These are phyloP conservation scores for Rhyzopertha dominica DNA, from an alignment of 1,140 invertebrate species.

Conservation along the genomic window DNA sequence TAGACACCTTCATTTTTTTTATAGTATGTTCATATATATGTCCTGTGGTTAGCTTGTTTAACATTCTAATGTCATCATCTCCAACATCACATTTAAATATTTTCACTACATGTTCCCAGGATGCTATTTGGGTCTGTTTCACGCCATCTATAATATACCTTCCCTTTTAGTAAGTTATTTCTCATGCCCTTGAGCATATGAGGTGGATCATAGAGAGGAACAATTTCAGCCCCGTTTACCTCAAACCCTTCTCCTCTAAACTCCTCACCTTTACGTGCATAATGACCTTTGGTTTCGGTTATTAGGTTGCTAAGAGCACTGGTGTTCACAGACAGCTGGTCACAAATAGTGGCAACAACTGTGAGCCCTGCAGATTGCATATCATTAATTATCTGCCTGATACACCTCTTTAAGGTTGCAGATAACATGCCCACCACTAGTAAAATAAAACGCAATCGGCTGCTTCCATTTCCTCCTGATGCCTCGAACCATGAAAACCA, in stretches of 20 bases:
- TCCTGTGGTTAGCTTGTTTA: too few relatives aligned
- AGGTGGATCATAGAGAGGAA: conserved; percentile 37
- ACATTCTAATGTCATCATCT: too few relatives aligned
- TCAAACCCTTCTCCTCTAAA: conserved; percentile 22
- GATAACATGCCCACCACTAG: conserved; percentile 21
- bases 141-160: conserved; percentile 24
- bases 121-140: conserved; percentile 18
- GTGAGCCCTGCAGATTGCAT: conserved; percentile 26
- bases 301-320: conserved; percentile 28
- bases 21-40: too few relatives aligned
- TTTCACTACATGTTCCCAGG: conserved; percentile 25
- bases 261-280: conserved; percentile 16
- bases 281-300: conserved; percentile 6
- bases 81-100: conserved; percentile 16
- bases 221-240: conserved; percentile 27
- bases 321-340: conserved; percentile 30
- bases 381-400: conserved; percentile 24
- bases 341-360: conserved; percentile 34
- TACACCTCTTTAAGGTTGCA: conserved; percentile 15
- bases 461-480: conserved; percentile 35
- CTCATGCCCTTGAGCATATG: conserved; percentile 39
- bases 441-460: conserved; percentile 25
- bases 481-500: conserved; percentile 37
- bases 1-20: too few relatives aligned
- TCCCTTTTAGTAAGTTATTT: conserved; percentile 37